Evolutionary conservation across 2,888 invertebrate species (phyloP), one percentile per base, ranked within the genome.

Genomic region (Neoascia interrupta): DNA sequence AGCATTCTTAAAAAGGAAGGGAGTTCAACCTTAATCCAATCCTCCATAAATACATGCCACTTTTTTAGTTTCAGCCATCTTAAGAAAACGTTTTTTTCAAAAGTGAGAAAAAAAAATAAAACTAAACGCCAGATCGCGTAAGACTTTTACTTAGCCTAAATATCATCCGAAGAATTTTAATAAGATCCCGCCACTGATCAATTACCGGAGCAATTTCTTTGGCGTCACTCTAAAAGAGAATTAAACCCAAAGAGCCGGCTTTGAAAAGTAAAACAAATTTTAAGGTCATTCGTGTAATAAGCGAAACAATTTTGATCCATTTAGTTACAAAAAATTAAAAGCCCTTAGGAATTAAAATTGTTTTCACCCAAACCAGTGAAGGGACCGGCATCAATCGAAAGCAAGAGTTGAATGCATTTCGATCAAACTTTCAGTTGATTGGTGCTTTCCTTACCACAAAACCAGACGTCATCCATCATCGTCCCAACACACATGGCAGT

Each of bases 111-210:
- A 26, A 31, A 39, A 34, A 34, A 41, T 15, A 28, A 15, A 66
- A 39, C 45, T 11, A 13, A 47, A 16, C 28, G 47, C 18, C 34
- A 49, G 28, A 43, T 56, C 51, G 37, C 13, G 23, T 39, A 49
- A 69, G 41, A 60, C 69, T 69, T 60, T 69, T 69, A 60, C 69
- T 69, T 51, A 69, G 60, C 58, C 69, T 60, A 69, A 51, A 60
- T 69, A 51, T 37, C 23, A 18, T 58, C n/a, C n/a, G 36, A 60
- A 4, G 69, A 60, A 36, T 69, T 60, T 69, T 43, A 69, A 69
- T 69, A 69, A 36, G 19, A 34, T 23, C 41, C 23, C 51, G 41
- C 69, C 36, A 13, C 34, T 51, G 49, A 60, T 51, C 69, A 26
- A 60, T 60, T 43, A 58, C 43, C 31, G 58, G 51, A 60, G 43